Evolutionary conservation across 2,797 vertebrate species (phyloP), one percentile per base, ranked within the genome.

Genomic region (Fratercula arctica): DNA sequence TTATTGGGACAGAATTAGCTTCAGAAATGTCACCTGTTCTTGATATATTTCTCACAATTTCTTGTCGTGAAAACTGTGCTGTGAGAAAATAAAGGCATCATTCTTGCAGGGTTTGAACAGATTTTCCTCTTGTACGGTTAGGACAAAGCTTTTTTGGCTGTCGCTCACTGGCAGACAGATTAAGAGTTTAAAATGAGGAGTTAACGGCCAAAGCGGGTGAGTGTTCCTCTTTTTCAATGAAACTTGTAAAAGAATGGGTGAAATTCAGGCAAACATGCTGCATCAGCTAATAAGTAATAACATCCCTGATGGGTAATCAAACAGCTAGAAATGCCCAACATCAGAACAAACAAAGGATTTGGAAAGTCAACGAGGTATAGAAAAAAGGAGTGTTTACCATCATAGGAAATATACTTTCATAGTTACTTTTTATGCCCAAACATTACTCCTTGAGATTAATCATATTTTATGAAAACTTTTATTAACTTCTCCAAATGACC

Each of bases 381-480:
- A 95, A 93, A 93, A 95, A 88, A 28, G 41, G 84, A 25, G 4
- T 91, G 77, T 88, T 72, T 89, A 81, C 93, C 51, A 68, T 53
- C 48, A 43, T 67, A 93, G 82, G 90, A 97, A 96, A 96, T 84
- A 94, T n/a, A 64, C 79, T 94, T 98, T 95, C 91, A 80, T 72
- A 86, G 95, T 87, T 96, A 84, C 94, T 96, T 97, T 96, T 96
- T 95, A 93, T 94, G 89, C 90, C 91, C 64, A 73, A 96, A 90
- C 82, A 54, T 97, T 97, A 92, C 80, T 98, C 93, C 95, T 97
- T 94, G 93, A 96, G 92, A 56, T 53, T 96, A 46, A 5, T 95
- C 92, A 66, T 98, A 94, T 97, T 97, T 98, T 97, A 97, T 97
- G 93, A 97, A 98, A 98, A 98, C 97, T 97, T 98, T 97, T 98